phyloP scores from a whole-genome alignment of 2,888 invertebrate genomes.

The Pachliopta kotzebuea region DNA sequence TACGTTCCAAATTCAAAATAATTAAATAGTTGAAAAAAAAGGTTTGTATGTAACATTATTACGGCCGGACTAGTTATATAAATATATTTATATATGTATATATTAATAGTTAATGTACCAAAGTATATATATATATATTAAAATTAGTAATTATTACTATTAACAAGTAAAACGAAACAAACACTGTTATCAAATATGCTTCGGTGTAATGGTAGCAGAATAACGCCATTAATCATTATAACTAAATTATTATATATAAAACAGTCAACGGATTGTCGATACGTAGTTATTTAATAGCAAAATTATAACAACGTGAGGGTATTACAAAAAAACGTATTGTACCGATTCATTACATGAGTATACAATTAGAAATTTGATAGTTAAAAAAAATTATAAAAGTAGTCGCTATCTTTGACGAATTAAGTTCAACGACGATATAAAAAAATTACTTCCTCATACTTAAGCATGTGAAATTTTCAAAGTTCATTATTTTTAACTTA shows the following conservation, averaged over 20 bases:
- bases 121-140: neutral
- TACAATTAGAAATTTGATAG: constrained; percentile 1
- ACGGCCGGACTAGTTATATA: too few species aligned
- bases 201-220: neutral
- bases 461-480: neutral
- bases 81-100: too few species aligned
- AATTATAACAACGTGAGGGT: neutral
- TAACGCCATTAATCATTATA: neutral
- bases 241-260: neutral
- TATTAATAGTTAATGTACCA: too few species aligned
- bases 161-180: neutral
- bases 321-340: neutral
- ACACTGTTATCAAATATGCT: neutral
- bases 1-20: too few species aligned
- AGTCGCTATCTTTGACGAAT: neutral
- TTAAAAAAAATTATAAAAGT: neutral
- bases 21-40: too few species aligned
- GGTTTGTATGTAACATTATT: too few species aligned
- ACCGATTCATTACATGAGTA: neutral
- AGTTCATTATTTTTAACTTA: neutral
- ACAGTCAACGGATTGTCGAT: neutral
- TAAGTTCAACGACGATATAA: neutral
- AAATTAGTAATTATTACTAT: neutral
- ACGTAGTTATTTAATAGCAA: neutral
- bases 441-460: neutral